Percentiles rank a stretch among this genome's conserved stretches.
Evolutionary conservation across 2,113 vertebrate species (phyloP).

Genomic region (Centropus unirufus): DNA sequence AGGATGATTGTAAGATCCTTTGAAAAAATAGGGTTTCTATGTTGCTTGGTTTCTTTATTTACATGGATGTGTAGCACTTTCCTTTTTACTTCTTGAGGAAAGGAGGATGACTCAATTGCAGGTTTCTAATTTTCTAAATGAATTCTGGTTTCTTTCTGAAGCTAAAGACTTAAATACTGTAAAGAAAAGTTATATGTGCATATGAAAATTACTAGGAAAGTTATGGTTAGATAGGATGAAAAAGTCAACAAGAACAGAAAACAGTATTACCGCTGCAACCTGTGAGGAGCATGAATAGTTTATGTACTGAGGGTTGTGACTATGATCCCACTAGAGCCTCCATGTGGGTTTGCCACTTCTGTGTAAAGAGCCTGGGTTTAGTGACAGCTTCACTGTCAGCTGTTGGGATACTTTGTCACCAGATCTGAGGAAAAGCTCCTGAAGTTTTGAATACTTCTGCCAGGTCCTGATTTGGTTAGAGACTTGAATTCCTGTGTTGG

Average conservation of each 20-base stretch:
- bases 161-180: background rate
- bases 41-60: background rate
- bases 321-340: background rate
- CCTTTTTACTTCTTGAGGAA: background rate
- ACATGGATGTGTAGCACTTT: background rate
- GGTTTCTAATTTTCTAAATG: background rate
- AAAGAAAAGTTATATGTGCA: background rate
- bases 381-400: background rate
- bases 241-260: background rate
- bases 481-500: background rate
- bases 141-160: background rate
- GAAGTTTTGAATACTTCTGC: background rate
- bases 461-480: background rate
- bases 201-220: background rate
- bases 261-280: background rate
- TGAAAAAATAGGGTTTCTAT: background rate
- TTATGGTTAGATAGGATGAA: background rate
- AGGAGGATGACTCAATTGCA: background rate
- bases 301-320: background rate
- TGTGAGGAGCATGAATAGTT: background rate
- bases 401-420: background rate
- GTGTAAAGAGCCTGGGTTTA: background rate
- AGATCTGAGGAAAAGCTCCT: background rate
- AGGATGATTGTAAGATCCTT: background rate
- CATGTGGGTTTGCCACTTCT: background rate